A percentile compares a stretch with the other conserved stretches of the same genome.
These are phyloP conservation scores for Drosophila prolongata DNA, from an alignment of 2,888 invertebrate genomes.

Conservation along the genomic window DNA sequence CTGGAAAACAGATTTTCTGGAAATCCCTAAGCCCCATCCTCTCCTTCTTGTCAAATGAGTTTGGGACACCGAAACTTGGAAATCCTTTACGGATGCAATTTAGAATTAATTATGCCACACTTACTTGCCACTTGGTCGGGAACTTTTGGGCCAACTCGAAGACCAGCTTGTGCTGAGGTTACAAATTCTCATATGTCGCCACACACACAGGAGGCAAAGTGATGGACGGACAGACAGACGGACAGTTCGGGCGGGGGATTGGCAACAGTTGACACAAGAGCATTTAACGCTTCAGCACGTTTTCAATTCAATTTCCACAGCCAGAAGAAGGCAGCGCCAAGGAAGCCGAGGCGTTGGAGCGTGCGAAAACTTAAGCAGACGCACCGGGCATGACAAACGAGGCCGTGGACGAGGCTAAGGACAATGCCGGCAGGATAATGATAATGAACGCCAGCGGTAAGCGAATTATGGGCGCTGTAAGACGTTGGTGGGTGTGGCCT, in stretches of 20 bases:
- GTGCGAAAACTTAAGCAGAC: constrained; percentile 78
- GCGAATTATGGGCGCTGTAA: constrained; percentile 57
- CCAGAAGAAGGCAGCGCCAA: constrained; percentile 57
- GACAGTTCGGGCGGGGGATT: constrained; percentile 56
- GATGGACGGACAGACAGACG: constrained; percentile 32
- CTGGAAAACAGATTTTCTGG: constrained; percentile 37
- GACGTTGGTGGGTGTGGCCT: constrained; percentile 1
- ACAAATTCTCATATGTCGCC: constrained; percentile 82
- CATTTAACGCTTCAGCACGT: constrained; percentile 85
- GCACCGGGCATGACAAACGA: constrained; percentile 79
- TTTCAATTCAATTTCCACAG: constrained; percentile 82
- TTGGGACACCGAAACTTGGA: constrained; percentile 27
- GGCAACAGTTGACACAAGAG: constrained; percentile 84
- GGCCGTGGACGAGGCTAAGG: constrained; percentile 40
- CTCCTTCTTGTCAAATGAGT: neutral
- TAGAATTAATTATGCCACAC: constrained; percentile 73
- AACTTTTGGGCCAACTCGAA: constrained; percentile 41
- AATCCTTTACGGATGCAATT: constrained; percentile 67
- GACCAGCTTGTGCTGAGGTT: constrained; percentile 81
- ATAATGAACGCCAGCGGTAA: constrained; percentile 73
- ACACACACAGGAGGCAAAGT: constrained; percentile 27
- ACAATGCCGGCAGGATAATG: constrained; percentile 51
- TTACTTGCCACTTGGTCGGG: constrained; percentile 47
- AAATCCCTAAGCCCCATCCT: constrained; percentile 20
- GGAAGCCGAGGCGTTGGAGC: constrained; percentile 78